Evolutionary conservation across 2,888 invertebrate species (phyloP), one percentile per base, ranked within the genome.

Genomic region (Malthinus seriepunctatus): DNA sequence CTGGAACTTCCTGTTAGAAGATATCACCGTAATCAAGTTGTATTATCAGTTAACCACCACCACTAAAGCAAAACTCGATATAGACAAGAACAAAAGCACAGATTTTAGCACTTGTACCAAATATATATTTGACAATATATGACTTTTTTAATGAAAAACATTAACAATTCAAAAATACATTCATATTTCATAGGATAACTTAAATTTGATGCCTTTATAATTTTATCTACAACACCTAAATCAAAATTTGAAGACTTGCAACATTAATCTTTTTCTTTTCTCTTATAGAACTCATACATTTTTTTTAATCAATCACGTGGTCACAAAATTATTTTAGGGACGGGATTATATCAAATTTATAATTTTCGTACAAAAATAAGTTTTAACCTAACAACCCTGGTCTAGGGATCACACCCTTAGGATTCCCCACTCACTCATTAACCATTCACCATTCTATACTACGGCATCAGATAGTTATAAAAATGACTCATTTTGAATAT

Each of bases 111-210:
- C 46, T 39, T 53, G 51, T 61, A 61, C 53, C 57, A 61, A 61
- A 61, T 57, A 61, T 61, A 61, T 61, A 61, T 61, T 61, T 56
- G 57, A 33, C 57, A 53, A 51, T 54, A 54, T 59, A 59, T 59
- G 51, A 50, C 23, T 23, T 61, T 52, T 60, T 46, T 47, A 60
- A 55, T 60, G 35, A 56, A 60, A 60, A 60, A 60, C 60, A 60
- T 60, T 60, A 60, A 60, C 60, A 60, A 71, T 72, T 72, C 68
- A 71, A 69, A 73, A 73, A 73, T 73, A 74, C 75, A 74, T 73
- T 65, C 63, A 74, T 65, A 62, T 63, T 66, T 66, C 63, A 60
- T 60, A 63, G 51, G 50, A 15, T 23, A 42, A 42, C 23, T 42
- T 15, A 42, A 42, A 9, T 42, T 42, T 42, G 39, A 42, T 42